phyloP scores from a whole-genome alignment of 2,888 invertebrate species.

The Nephrotoma flavescens region DNA sequence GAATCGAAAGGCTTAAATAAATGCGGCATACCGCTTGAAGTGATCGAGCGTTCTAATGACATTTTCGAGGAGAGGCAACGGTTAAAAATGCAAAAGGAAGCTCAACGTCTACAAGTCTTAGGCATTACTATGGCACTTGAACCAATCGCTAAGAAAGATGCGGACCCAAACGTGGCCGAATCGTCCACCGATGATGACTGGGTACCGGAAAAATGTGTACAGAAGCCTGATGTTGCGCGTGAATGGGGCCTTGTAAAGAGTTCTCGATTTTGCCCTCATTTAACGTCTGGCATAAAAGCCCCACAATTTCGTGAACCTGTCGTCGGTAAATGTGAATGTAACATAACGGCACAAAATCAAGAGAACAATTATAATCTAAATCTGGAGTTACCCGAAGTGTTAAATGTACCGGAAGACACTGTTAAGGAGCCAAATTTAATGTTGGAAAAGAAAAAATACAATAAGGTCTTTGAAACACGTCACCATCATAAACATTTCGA shows the following conservation, averaged over 20 bases:
- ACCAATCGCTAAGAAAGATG: slow-evolving; percentile 4
- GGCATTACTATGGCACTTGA: slow-evolving; percentile 9
- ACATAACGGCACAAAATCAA: slow-evolving; percentile 16
- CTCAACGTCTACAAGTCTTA: slow-evolving; percentile 12
- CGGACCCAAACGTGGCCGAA: not conserved
- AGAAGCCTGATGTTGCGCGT: slow-evolving; percentile 2
- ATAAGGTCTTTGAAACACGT: slow-evolving; percentile 21
- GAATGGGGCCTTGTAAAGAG: not conserved
- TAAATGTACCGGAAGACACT: slow-evolving; percentile 13
- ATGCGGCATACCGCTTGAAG: not conserved
- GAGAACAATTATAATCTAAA: not conserved
- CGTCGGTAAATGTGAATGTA: slow-evolving; percentile 21
- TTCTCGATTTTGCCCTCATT: not conserved
- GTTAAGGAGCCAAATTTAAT: slow-evolving; percentile 20
- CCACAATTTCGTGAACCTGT: slow-evolving; percentile 24
- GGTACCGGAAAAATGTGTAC: slow-evolving; percentile 19
- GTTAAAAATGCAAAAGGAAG: slow-evolving; percentile 7
- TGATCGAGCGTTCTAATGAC: slow-evolving; percentile 1
- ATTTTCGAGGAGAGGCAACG: slow-evolving; percentile 11
- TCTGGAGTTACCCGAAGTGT: slow-evolving; percentile 2
- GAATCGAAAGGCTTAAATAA: slow-evolving; percentile 1
- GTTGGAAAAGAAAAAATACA: slow-evolving; percentile 18
- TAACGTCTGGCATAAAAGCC: not conserved
- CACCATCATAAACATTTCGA: slow-evolving; percentile 29
- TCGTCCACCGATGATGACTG: slow-evolving; percentile 19